Evolutionary conservation across 2,888 invertebrate species (phyloP), one percentile per base, ranked within the genome.

Genomic region (Calameuta pallipes): DNA sequence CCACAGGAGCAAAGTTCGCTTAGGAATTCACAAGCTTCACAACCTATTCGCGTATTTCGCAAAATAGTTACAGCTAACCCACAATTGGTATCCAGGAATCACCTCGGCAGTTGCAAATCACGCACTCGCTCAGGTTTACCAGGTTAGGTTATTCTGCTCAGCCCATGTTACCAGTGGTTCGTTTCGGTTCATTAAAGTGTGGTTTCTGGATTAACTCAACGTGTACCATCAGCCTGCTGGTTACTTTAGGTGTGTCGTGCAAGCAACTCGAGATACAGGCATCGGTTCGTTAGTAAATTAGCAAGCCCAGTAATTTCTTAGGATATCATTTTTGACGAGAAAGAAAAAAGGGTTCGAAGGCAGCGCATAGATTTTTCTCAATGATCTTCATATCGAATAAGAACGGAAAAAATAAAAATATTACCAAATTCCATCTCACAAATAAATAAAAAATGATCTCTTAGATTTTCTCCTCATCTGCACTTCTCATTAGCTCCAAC

Each of bases 111-210:
- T 71, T 33, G 31, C 12, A 30, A 71, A 71, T 71, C 71, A 71
- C 71, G 71, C 71, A 71, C 31, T 71, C 33, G 71, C 31, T 12
- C 71, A 23, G 71, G 30, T 33, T 31, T 71, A 71, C 71, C 15
- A 33, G 4, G 31, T 56, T 56, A 56, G 56, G 56, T 23, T 56
- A 23, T 56, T 56, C 23, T 23, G 15, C 9, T 56, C 56, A 56
- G 23, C 9, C 2, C 23, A 56, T 56, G 71, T 33, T 71, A 33
- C 71, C 13, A 71, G 31, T 33, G 71, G 33, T 31, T 73, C 71
- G 77, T 75, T 79, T 75, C 73, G 75, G 76, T 79, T 78, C 79
- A 79, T 81, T 78, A 75, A 81, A 81, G 77, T 73, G 76, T 69
- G 76, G 76, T 78, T 77, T 79, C 76, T 76, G 75, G 73, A 81